phyloP scores from a whole-genome alignment of 1,140 invertebrate species.

The Lutraria rhynchaena region DNA sequence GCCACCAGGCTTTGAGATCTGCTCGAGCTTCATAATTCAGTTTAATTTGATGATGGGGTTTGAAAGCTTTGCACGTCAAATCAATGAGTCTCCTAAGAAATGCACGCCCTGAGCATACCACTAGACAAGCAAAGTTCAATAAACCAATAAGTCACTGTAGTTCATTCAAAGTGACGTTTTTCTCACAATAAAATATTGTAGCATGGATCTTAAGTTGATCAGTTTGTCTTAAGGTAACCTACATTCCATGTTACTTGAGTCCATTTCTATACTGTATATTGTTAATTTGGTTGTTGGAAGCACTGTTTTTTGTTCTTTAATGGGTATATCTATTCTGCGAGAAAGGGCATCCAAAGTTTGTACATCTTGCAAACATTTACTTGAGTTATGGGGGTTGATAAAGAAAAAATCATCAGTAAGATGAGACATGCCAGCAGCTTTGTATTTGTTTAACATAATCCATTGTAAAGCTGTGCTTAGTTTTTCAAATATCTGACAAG shows the following conservation, averaged over 20 bases:
- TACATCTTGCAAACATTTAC: background rate
- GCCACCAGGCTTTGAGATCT: background rate
- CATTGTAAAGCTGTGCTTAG: constrained; percentile 30
- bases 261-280: constrained; percentile 9
- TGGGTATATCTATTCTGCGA: constrained; percentile 9
- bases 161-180: constrained; percentile 16
- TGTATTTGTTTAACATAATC: constrained; percentile 32
- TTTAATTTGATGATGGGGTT: background rate
- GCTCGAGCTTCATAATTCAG: background rate
- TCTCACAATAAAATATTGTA: background rate
- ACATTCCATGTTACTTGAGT: constrained; percentile 5
- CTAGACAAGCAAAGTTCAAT: constrained; percentile 43
- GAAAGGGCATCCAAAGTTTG: background rate
- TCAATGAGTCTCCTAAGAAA: background rate
- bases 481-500: constrained; percentile 37
- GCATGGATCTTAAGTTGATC: background rate
- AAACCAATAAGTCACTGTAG: constrained; percentile 25
- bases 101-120: constrained; percentile 6
- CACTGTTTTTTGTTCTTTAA: constrained; percentile 34
- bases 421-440: constrained; percentile 16
- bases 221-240: constrained; percentile 15
- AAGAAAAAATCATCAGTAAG: constrained; percentile 58
- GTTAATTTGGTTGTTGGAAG: constrained; percentile 2
- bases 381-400: background rate
- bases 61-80: background rate